phyloP scores from a whole-genome alignment of 2,113 vertebrate species.

The Chloropsis hardwickii region DNA sequence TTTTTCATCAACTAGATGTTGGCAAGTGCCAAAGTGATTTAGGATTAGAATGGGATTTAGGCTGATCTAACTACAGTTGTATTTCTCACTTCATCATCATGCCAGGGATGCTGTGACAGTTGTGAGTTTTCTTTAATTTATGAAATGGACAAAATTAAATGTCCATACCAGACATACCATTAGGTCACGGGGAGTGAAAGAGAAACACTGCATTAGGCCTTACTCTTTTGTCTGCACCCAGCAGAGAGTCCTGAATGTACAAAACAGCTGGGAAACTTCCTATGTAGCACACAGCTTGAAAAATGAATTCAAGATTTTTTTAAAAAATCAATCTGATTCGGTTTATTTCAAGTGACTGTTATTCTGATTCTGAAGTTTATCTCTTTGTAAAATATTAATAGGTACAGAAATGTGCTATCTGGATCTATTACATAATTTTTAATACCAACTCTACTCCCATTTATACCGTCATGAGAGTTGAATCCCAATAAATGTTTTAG shows the following conservation, averaged over 20 bases:
- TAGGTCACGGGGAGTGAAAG: constrained; percentile 36
- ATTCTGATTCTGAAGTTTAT: background rate
- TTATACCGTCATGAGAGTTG: background rate
- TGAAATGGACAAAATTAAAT: constrained; percentile 67
- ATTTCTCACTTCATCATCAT: constrained; percentile 30
- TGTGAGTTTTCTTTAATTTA: constrained; percentile 53
- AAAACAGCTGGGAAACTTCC: constrained; percentile 76
- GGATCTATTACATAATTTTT: background rate
- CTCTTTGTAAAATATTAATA: background rate
- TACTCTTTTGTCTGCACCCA: constrained; percentile 72
- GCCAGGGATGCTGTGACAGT: constrained; percentile 40
- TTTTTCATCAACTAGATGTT: background rate
- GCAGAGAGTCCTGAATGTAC: constrained; percentile 74
- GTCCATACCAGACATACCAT: constrained; percentile 75
- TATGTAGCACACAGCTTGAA: background rate
- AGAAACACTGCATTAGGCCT: constrained; percentile 68
- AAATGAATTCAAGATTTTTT: background rate
- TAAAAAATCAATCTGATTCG: background rate
- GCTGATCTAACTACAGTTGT: background rate
- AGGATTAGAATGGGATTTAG: background rate
- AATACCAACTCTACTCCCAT: background rate
- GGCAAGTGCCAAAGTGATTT: background rate
- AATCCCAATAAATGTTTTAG: background rate
- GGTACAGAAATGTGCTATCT: background rate
- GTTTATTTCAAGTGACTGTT: background rate